A percentile compares a stretch with the other conserved stretches of the same genome.
Evolutionary conservation across 1,140 invertebrate species (phyloP).

Genomic region (Leptinotarsa lineolata): DNA sequence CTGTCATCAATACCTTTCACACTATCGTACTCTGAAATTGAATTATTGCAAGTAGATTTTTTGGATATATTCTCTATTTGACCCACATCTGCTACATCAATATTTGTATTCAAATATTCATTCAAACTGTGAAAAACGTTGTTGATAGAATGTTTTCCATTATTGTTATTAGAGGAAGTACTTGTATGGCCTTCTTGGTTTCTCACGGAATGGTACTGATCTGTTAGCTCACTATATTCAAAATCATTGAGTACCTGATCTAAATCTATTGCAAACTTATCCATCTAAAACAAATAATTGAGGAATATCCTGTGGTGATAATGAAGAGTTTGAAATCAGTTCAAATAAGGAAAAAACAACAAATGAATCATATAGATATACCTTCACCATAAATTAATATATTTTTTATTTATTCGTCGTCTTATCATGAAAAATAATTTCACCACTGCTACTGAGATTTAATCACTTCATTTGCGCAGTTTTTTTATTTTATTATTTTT

Average conservation of each 20-base stretch:
- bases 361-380: too few relatives aligned
- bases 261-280: conserved; percentile 69
- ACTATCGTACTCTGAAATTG: background rate
- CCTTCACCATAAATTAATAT: too few relatives aligned
- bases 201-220: conserved; percentile 22
- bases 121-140: conserved; percentile 69
- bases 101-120: conserved; percentile 63
- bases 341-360: too few relatives aligned
- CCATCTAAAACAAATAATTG: conserved; percentile 45
- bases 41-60: background rate
- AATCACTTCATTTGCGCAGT: too few relatives aligned
- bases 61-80: background rate
- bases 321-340: too few relatives aligned
- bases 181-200: conserved; percentile 3
- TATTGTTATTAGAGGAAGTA: conserved; percentile 21
- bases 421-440: too few relatives aligned
- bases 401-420: too few relatives aligned
- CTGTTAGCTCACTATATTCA: conserved; percentile 69
- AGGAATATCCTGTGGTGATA: too few relatives aligned
- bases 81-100: conserved; percentile 28
- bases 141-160: conserved; percentile 59
- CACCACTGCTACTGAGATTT: too few relatives aligned
- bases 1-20: background rate
- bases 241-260: conserved; percentile 88
- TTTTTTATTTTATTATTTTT: too few relatives aligned